Conservation (phyloP, 2,797 vertebrate genomes). For the Tapera naevia region DNA sequence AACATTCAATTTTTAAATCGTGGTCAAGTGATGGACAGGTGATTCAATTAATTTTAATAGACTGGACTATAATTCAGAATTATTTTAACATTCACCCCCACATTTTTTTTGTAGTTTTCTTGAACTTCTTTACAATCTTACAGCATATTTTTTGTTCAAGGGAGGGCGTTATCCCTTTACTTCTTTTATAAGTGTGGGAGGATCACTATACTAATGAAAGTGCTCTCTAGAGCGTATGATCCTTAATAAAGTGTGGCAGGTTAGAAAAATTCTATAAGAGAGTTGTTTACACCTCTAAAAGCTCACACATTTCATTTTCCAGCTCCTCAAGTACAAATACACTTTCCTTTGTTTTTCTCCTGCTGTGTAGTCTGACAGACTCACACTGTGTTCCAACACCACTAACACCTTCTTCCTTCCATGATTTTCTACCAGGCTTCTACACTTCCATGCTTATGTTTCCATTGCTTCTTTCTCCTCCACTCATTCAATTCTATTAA, state of each 20-base stretch:
- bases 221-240: not conserved
- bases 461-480: not conserved
- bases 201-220: not conserved
- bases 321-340: not conserved
- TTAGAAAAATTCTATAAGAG: not conserved
- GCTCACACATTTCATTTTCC: not conserved
- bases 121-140: not conserved
- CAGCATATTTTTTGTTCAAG: not conserved
- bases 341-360: not conserved
- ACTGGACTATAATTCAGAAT: not conserved
- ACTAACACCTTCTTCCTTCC: not conserved
- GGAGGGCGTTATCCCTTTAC: not conserved
- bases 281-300: not conserved
- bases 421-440: not conserved
- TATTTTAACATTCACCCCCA: not conserved
- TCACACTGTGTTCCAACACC: not conserved
- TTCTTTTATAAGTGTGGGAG: not conserved
- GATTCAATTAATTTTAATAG: not conserved
- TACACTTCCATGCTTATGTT: not conserved
- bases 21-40: not conserved
- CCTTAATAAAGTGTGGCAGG: not conserved
- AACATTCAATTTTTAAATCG: not conserved
- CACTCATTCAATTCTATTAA: not conserved
- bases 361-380: not conserved
- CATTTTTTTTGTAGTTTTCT: not conserved